Percentiles rank a stretch among this genome's conserved stretches.
These are phyloP conservation scores for Stenurella melanura DNA, from an alignment of 2,888 invertebrate genomes.

Conservation along the genomic window DNA sequence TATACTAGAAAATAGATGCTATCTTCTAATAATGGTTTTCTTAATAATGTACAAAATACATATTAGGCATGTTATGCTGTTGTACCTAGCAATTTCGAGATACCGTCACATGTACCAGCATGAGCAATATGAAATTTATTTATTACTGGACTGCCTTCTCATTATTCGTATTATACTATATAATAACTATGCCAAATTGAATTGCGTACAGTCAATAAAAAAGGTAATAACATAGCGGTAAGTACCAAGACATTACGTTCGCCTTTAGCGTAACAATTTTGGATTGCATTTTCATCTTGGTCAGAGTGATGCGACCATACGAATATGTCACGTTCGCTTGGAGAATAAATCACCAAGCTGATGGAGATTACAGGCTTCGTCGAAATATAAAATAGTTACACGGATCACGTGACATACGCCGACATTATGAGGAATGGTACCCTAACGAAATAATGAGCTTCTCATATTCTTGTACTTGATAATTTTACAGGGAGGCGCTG, in stretches of 20 bases:
- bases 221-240: slow-evolving; percentile 59
- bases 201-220: slow-evolving; percentile 57
- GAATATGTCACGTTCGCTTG: slow-evolving; percentile 39
- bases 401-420: slow-evolving; percentile 18
- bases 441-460: slow-evolving; percentile 28
- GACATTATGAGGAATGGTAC: slow-evolving; percentile 13
- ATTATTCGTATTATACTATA: slow-evolving; percentile 53
- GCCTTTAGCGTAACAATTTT: slow-evolving; percentile 55
- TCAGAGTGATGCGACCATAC: slow-evolving; percentile 27
- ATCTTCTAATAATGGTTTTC: slow-evolving; percentile 28
- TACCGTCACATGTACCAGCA: slow-evolving; percentile 21
- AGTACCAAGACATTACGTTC: slow-evolving; percentile 56
- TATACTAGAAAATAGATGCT: slow-evolving; percentile 28
- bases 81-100: slow-evolving; percentile 24
- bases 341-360: slow-evolving; percentile 35
- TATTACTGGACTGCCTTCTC: slow-evolving; percentile 50
- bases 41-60: slow-evolving; percentile 30
- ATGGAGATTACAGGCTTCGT: slow-evolving; percentile 35
- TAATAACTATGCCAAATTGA: slow-evolving; percentile 59
- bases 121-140: slow-evolving; percentile 41
- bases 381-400: slow-evolving; percentile 31
- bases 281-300: slow-evolving; percentile 54
- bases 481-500: not conserved
- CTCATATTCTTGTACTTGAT: not conserved
- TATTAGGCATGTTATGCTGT: not conserved